These are phyloP conservation scores for human DNA, from an alignment of 2,113 vertebrate genomes.

Conservation along the genomic window GRCh38 chr1:72872501-72873000, in stretches of 20 bases:
- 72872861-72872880: background rate
- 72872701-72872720: conserved; percentile 15
- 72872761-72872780: background rate
- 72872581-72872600: background rate
- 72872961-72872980: background rate
- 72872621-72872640: background rate
- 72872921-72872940: background rate
- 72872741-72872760: background rate
- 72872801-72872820: background rate
- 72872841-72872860: background rate
- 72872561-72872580: conserved; percentile 39
- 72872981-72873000: background rate
- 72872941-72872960: background rate
- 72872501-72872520: rapidly evolving
- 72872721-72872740: background rate
- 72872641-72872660: background rate
- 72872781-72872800: conserved; percentile 55
- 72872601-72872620: background rate
- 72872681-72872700: conserved; percentile 26
- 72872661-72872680: conserved; percentile 47
- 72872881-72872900: background rate
- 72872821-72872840: background rate
- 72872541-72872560: background rate
- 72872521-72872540: background rate
- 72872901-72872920: background rate